Percentiles rank a stretch among this genome's conserved stretches.
Evolutionary conservation across 92 coral and sea anemone species (phyloP).

Genomic region (Anthopleura xanthogrammica): DNA sequence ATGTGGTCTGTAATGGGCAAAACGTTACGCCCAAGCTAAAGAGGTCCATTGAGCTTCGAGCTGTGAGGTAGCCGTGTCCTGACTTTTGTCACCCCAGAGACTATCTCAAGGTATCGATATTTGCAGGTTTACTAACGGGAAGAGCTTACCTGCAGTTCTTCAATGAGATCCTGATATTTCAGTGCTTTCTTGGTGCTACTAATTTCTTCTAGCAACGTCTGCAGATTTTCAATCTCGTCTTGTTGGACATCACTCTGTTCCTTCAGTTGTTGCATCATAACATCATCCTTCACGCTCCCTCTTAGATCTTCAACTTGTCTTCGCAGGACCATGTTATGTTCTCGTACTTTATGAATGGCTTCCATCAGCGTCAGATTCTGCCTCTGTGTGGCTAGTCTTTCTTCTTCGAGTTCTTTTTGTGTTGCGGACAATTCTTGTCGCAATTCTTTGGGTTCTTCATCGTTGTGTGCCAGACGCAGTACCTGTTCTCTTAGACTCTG

Average conservation of each 20-base stretch:
- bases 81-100: no score
- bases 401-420: constrained; percentile 43
- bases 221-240: constrained; percentile 49
- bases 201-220: constrained; percentile 21
- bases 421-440: constrained; percentile 13
- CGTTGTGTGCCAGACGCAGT: not conserved
- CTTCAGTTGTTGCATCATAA: constrained; percentile 6
- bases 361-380: constrained; percentile 30
- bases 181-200: constrained; percentile 30
- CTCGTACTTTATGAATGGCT: constrained; percentile 32
- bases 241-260: constrained; percentile 40
- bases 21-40: no score
- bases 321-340: constrained; percentile 26
- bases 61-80: no score
- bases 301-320: constrained; percentile 20
- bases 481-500: constrained; percentile 28
- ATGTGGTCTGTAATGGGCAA: no score
- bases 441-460: not conserved
- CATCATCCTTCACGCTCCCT: constrained; percentile 2
- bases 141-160: constrained; percentile 32
- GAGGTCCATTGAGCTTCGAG: no score
- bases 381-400: constrained; percentile 28
- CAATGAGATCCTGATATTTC: constrained; percentile 45
- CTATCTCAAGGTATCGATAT: no score
- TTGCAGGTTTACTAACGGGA: not conserved